phyloP scores from a whole-genome alignment of 2,113 vertebrate genomes.

The Oplegnathus fasciatus region DNA sequence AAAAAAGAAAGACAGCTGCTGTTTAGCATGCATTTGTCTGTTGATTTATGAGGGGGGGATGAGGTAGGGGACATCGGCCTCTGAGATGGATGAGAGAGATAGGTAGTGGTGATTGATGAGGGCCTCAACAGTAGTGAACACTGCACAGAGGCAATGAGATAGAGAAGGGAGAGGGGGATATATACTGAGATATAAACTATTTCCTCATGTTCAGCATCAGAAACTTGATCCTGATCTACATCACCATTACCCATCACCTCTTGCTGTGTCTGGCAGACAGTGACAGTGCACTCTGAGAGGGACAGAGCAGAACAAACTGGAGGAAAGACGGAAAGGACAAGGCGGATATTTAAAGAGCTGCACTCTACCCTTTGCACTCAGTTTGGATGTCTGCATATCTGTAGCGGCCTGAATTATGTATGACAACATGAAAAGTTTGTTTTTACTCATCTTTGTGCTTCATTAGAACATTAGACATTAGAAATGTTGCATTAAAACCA shows the following conservation, averaged over 20 bases:
- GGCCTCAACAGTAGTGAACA: constrained; percentile 37
- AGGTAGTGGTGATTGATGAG: constrained; percentile 68
- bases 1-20: constrained; percentile 33
- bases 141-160: constrained; percentile 34
- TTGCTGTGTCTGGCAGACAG: neutral
- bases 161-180: neutral
- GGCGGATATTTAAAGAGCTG: neutral
- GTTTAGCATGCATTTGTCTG: constrained; percentile 52
- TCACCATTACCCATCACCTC: neutral
- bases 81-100: constrained; percentile 66
- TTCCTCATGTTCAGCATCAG: constrained; percentile 31
- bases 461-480: too few relatives aligned
- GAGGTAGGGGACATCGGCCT: constrained; percentile 49
- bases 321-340: neutral
- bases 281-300: constrained; percentile 17
- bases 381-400: neutral
- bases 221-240: constrained; percentile 29
- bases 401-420: neutral
- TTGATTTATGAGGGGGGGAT: constrained; percentile 66
- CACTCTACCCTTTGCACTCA: neutral
- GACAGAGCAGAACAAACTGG: neutral
- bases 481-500: too few relatives aligned
- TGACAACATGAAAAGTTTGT: neutral
- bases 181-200: constrained; percentile 3
- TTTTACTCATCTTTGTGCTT: neutral